Evolutionary conservation across 2,797 vertebrate genomes (phyloP).

Genomic region (Hyperoplus lanceolatus): DNA sequence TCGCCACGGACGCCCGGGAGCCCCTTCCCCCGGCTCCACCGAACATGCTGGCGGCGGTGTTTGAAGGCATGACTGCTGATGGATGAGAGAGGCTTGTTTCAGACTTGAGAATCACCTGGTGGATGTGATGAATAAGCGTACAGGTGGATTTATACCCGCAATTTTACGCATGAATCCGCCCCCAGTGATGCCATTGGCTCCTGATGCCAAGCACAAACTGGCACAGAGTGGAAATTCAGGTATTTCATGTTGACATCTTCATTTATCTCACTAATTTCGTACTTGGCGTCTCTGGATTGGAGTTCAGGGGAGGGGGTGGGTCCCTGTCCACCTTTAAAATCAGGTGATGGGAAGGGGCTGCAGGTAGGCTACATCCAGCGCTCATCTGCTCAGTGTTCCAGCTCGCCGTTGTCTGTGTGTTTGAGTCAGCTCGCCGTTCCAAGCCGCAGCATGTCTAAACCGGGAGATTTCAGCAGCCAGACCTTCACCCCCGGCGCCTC

Average conservation of each 20-base stretch:
- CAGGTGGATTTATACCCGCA: constrained; percentile 62
- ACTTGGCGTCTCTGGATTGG: constrained; percentile 65
- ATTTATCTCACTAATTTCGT: background rate
- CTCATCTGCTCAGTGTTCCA: constrained; percentile 17
- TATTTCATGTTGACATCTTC: constrained; percentile 31
- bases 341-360: constrained; percentile 13
- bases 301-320: constrained; percentile 56
- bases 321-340: constrained; percentile 59
- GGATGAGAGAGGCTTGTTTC: constrained; percentile 1
- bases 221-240: constrained; percentile 56
- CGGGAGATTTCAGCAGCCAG: constrained; percentile 74
- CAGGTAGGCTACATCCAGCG: background rate
- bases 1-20: constrained; percentile 71
- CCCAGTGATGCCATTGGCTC: constrained; percentile 52
- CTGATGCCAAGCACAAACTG: constrained; percentile 33
- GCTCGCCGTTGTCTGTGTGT: no score
- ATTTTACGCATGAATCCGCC: constrained; percentile 48
- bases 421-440: background rate
- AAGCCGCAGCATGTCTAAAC: constrained; percentile 55
- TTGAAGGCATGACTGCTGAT: constrained; percentile 54
- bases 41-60: constrained; percentile 71
- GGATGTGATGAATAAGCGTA: background rate
- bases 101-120: constrained; percentile 5
- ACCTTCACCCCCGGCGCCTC: constrained; percentile 40
- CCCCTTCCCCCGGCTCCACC: constrained; percentile 76